Evolutionary conservation across 2,113 vertebrate species (phyloP), one percentile per base, ranked within the genome.

Genomic region (Heptranchias perlo): DNA sequence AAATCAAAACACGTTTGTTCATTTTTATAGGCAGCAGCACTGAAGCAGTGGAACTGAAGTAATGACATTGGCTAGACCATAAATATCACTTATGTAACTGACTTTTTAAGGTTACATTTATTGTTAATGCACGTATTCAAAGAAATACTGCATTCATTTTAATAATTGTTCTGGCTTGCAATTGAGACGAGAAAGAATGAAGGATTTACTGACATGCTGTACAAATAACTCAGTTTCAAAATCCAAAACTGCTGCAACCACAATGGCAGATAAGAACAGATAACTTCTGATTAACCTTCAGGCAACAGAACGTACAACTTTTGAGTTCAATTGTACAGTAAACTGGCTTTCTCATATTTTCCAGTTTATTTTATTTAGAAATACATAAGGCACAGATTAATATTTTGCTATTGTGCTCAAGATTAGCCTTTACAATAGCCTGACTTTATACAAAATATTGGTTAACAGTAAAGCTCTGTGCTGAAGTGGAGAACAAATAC

Each of bases 181-280:
- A 28, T 62, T 62, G 35, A 64, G 64, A 1, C 31, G 58, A 39
- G 35, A 39, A 94, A 94, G 18, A 64, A 94, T 31, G 39, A 49
- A 11, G 7, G 23, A 28, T 31, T 28, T 94, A 67, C 23, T 31
- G 25, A 94, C 10, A 94, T 65, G n/a, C n/a, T n/a, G 62, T 62
- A 44, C 7, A 94, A 94, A 94, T 28, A 67, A 94, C 64, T 94
- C 44, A 31, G n/a, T 94, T 44, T 94, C 62, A 94, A 94, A 67
- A 94, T 44, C 18, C 64, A 94, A 28, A 28, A 14, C 21, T 94
- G 64, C 64, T 14, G 16, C 18, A 44, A 14, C 49, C 93, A 67
- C 39, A 49, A 6, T 49, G 64, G 25, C 62, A 94, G 93, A 94
- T 47, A 39, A 67, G 61, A 13, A 14, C 1, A 69, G 39, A 49